A percentile compares a stretch with the other conserved stretches of the same genome.
phyloP scores from a whole-genome alignment of 2,113 vertebrate genomes.

The Odobenus rosmarus region DNA sequence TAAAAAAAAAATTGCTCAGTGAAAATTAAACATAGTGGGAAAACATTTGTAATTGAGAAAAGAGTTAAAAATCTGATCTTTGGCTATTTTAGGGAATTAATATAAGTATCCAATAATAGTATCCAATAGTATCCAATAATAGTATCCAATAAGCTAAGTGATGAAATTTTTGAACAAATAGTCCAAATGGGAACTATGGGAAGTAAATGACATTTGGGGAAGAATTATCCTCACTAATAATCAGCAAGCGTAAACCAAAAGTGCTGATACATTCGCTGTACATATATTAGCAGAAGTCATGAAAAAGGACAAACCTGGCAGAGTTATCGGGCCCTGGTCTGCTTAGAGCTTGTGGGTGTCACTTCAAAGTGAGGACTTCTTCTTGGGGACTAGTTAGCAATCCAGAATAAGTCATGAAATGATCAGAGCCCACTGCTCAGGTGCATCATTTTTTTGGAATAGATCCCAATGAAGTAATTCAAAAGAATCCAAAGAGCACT shows the following conservation, averaged over 20 bases:
- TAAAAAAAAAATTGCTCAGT: background rate
- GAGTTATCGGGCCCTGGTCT: background rate
- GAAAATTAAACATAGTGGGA: background rate
- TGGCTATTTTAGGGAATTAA: background rate
- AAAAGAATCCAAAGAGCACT: background rate
- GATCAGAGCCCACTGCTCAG: background rate
- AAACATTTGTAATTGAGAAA: background rate
- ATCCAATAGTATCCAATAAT: background rate
- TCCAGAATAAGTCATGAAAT: background rate
- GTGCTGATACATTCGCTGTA: fast-evolving
- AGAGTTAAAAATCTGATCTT: background rate
- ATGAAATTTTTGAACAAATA: background rate
- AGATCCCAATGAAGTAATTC: background rate
- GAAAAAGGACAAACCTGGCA: background rate
- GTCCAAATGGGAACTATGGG: background rate
- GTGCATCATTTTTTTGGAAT: background rate
- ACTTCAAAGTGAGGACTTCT: background rate
- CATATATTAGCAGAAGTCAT: background rate
- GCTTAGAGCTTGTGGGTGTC: background rate
- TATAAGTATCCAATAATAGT: background rate
- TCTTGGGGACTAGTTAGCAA: background rate
- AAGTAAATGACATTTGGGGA: background rate
- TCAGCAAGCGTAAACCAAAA: background rate
- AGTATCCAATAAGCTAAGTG: background rate
- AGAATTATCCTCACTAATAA: background rate